Evolutionary conservation across 2,113 vertebrate genomes (phyloP).

Genomic region (Percina caprodes): DNA sequence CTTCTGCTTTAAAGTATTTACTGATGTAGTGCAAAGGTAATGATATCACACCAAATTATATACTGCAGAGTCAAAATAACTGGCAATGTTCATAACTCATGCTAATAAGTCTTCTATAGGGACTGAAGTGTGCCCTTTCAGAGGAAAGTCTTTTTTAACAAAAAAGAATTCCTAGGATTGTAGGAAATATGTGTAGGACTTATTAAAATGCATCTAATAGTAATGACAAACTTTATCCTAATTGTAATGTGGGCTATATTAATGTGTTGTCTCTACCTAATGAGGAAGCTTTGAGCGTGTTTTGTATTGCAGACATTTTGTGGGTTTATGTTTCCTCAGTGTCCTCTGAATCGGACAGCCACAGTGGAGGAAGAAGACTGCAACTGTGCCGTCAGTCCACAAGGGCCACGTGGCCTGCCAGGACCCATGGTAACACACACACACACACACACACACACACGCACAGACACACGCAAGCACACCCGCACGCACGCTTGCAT

Average conservation of each 20-base stretch:
- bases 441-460: conserved; percentile 45
- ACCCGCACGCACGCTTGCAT: conserved; percentile 20
- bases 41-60: background rate
- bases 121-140: background rate
- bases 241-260: background rate
- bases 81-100: background rate
- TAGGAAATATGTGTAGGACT: too few species aligned
- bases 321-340: conserved; percentile 67
- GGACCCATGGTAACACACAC: conserved; percentile 73
- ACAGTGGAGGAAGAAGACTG: conserved; percentile 71
- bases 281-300: too few species aligned
- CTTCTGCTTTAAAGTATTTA: background rate
- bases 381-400: conserved; percentile 75
- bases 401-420: conserved; percentile 72
- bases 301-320: background rate
- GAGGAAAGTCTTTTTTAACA: background rate
- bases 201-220: background rate
- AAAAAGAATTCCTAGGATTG: too few species aligned
- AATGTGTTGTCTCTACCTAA: background rate
- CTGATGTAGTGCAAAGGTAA: background rate
- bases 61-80: background rate
- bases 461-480: conserved; percentile 14
- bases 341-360: conserved; percentile 79
- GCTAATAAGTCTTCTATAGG: background rate
- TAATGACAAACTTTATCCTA: too few species aligned